Evolutionary conservation across 2,797 vertebrate species (phyloP), one percentile per base, ranked within the genome.

Genomic region (Podarcis lilfordi): DNA sequence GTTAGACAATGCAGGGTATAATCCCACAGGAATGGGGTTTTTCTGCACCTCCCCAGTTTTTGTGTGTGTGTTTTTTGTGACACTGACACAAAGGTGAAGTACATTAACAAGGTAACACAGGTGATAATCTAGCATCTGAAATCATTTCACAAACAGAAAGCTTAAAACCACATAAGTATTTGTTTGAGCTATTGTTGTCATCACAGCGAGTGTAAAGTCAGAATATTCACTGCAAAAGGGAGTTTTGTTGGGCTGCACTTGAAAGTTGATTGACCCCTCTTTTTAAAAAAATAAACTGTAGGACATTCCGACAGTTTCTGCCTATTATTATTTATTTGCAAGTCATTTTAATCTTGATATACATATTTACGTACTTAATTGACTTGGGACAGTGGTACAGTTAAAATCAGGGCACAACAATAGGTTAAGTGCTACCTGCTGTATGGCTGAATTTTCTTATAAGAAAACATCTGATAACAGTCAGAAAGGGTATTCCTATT

Each of bases 121-220:
- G 32, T 82, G 59, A 79, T 90, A 92, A 71, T 80, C 37, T 90
- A 59, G 23, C 82, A 79, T 86, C 91, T 81, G 55, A 93, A 93
- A 71, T 89, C 91, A 87, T 89, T 93, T 88, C 85, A 90, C 91
- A 90, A 71, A 77, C 68, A 72, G 77, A 29, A 90, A 35, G 93
- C 27, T 82, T 92, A 90, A 92, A 94, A 92, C 86, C 86, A 81
- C 69, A 83, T n/a, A 90, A 92, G 89, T 93, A 95, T 94, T 94
- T 92, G 71, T 87, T 71, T 59, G 79, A 91, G 68, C n/a, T 0
- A 0, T 88, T 91, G 85, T 81, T 95, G 81, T 85, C 88, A 92
- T 93, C 90, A 91, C 84, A 94, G 89, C 85, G 92, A 94, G 84
- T 88, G 88, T 88, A 88, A 94, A 94, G 86, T 90, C 90, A 92